Percentiles rank a stretch among this genome's conserved stretches.
phyloP scores from a whole-genome alignment of 2,888 invertebrate genomes.

The Melanostoma mellinum region DNA sequence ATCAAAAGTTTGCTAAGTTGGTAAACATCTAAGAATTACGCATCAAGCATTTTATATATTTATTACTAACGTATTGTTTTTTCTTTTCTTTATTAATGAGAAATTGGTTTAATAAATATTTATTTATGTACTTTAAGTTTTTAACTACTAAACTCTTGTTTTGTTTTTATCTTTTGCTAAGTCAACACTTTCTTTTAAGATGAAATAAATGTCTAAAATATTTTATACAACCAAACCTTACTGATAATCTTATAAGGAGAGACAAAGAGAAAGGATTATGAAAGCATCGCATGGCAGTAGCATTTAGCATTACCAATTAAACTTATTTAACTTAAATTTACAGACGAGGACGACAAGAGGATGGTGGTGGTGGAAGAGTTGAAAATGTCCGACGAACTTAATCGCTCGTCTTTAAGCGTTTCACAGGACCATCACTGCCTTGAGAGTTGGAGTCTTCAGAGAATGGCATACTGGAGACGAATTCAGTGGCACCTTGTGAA shows the following conservation, averaged over 20 bases:
- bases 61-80: slow-evolving; percentile 44
- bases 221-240: slow-evolving; percentile 56
- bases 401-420: slow-evolving; percentile 88
- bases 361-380: slow-evolving; percentile 22
- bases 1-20: slow-evolving; percentile 8
- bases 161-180: slow-evolving; percentile 20
- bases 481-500: slow-evolving; percentile 93
- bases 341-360: slow-evolving; percentile 39
- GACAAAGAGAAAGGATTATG: not conserved
- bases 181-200: slow-evolving; percentile 39
- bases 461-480: slow-evolving; percentile 93
- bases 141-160: slow-evolving; percentile 25
- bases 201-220: slow-evolving; percentile 19
- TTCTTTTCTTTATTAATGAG: slow-evolving; percentile 13
- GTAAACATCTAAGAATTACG: slow-evolving; percentile 6
- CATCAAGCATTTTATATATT: slow-evolving; percentile 12
- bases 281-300: slow-evolving; percentile 61
- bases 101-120: slow-evolving; percentile 52
- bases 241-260: slow-evolving; percentile 10
- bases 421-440: slow-evolving; percentile 89
- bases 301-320: slow-evolving; percentile 41
- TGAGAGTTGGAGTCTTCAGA: slow-evolving; percentile 96
- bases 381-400: slow-evolving; percentile 73
- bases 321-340: slow-evolving; percentile 66
- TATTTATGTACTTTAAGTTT: slow-evolving; percentile 34